Evolutionary conservation across 2,888 invertebrate species (phyloP), one percentile per base, ranked within the genome.

Genomic region (Cancer borealis): DNA sequence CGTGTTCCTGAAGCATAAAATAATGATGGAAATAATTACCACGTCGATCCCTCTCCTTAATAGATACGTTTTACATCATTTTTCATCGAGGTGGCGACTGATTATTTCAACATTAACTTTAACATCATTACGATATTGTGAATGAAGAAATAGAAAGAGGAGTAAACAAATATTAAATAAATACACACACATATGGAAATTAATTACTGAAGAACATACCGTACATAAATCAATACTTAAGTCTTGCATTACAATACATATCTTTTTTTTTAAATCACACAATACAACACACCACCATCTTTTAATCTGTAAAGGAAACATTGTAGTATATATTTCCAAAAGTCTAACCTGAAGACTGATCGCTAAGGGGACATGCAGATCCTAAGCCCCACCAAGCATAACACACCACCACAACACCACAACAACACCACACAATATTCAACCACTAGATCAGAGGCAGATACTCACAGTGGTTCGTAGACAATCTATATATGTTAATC

Each of bases 1-100:
- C 99, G 98, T 0, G 99, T 99, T 21, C 96, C 95, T 95, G 91
- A 3, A 92, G 84, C 6, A 49, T 10, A 92, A 92, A 30, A 91
- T 21, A 73, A 17, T 5, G 10, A n/a, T 17, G 73, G 39, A 0
- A 73, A 91, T 30, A 8, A 39, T 39, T 30, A 39, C n/a, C 10
- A 10, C 39, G 39, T 17, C 84, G 39, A 39, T 39, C 84, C 84
- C n/a, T 73, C n/a, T 73, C 73, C 73, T 73, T 26, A 73, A 2
- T 73, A 26, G 73, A 73, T 26, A 73, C 73, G n/a, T 10, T 73
- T 0, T 26, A 73, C n/a, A 21, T 6, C 0, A 73, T n/a, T 8
- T 73, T 26, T 26, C 26, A 73, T 4, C 26, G 21, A 21, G 6
- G 73, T 8, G 26, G 3, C n/a, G 5, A n/a, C n/a, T 26, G n/a